Conservation (phyloP, 2,113 vertebrate species). For the Penelope pileata region DNA sequence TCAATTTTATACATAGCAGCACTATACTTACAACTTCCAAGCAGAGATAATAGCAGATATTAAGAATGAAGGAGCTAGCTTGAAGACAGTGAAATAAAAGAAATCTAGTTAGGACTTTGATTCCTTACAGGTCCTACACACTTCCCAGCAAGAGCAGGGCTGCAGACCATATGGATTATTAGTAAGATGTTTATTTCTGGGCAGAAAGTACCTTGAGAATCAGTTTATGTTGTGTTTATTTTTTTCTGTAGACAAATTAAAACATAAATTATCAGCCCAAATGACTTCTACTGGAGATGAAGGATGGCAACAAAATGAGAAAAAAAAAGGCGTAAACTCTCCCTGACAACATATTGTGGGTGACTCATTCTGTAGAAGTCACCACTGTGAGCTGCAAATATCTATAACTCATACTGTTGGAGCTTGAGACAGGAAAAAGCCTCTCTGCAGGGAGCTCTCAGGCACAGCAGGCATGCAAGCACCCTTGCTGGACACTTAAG, state of each 20-base stretch:
- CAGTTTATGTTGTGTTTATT: background rate
- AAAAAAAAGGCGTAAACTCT: background rate
- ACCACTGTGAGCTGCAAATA: background rate
- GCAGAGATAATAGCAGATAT: background rate
- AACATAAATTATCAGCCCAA: constrained; percentile 10
- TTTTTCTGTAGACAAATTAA: constrained; percentile 11
- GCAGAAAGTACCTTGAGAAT: constrained; percentile 33
- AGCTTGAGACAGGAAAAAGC: background rate
- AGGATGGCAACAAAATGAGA: background rate
- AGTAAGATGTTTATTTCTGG: constrained; percentile 20
- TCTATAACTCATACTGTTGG: background rate
- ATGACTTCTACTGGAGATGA: background rate
- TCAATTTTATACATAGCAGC: background rate
- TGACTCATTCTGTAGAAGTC: background rate
- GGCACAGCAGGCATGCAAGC: background rate
- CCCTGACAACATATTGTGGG: background rate
- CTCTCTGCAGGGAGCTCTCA: background rate
- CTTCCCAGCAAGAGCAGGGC: background rate
- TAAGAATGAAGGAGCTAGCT: background rate
- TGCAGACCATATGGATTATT: background rate
- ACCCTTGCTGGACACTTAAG: background rate
- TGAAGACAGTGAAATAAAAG: background rate
- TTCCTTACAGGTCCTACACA: background rate
- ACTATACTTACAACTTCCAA: background rate
- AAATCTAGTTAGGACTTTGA: background rate